Percentiles rank a stretch among this genome's conserved stretches.
Conservation (phyloP, 2,888 invertebrate species). For the Villa cingulata region DNA sequence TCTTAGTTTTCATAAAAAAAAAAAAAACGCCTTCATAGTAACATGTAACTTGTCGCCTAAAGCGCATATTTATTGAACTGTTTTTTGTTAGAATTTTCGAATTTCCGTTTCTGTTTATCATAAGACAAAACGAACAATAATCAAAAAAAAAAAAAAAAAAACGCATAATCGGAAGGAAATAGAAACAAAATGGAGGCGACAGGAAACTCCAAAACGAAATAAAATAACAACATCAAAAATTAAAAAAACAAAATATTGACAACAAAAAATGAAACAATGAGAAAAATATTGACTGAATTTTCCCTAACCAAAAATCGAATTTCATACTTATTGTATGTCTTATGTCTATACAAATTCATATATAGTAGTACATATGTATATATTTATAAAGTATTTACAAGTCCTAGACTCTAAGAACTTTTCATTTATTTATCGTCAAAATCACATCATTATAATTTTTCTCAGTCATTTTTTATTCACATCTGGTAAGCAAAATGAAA, state of each 20-base stretch:
- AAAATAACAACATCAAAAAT: too few relatives aligned
- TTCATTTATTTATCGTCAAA: conserved; percentile 10
- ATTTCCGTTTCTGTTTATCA: conserved; percentile 5
- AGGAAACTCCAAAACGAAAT: background rate
- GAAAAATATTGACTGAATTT: background rate
- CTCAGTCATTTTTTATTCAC: conserved; percentile 13
- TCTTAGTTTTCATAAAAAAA: too few relatives aligned
- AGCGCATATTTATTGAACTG: too few relatives aligned
- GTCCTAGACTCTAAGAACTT: background rate
- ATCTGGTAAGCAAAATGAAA: conserved; percentile 7
- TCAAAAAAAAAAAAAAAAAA: background rate
- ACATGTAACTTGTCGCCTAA: background rate
- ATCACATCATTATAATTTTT: conserved; percentile 15
- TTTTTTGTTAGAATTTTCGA: too few relatives aligned
- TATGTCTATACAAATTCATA: too few relatives aligned
- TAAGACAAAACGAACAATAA: background rate
- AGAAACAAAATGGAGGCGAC: background rate
- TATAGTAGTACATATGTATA: too few relatives aligned
- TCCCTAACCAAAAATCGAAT: background rate
- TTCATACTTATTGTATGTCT: too few relatives aligned
- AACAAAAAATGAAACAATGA: background rate
- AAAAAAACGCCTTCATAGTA: background rate
- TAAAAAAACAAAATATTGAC: background rate
- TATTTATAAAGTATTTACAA: too few relatives aligned
- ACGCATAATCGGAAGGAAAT: conserved; percentile 2